Conservation (phyloP, 2,797 vertebrate species). For the Pelodytes ibericus region DNA sequence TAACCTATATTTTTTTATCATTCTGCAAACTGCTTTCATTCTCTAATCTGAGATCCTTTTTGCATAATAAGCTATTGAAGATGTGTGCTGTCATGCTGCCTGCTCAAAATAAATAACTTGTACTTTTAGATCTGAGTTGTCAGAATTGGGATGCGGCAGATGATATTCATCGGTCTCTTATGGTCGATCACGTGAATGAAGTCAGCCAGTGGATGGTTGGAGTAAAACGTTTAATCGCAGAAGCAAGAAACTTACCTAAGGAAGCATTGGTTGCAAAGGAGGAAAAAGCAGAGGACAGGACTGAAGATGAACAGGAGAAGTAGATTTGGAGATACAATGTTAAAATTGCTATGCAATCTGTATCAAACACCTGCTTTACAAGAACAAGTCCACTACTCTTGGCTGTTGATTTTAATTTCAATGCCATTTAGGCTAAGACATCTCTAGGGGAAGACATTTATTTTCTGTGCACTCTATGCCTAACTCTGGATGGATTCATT, state of each 20-base stretch:
- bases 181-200: slow-evolving; percentile 92
- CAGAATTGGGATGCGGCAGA: slow-evolving; percentile 84
- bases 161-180: slow-evolving; percentile 88
- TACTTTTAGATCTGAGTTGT: slow-evolving; percentile 75
- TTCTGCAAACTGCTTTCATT: no score
- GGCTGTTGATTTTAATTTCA: not conserved
- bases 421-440: no score
- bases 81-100: no score
- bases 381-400: not conserved
- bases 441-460: no score
- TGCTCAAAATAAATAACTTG: not conserved
- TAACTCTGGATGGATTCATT: no score
- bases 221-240: slow-evolving; percentile 89
- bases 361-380: slow-evolving; percentile 1
- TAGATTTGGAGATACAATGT: slow-evolving; percentile 1
- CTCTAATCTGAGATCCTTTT: no score
- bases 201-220: slow-evolving; percentile 97
- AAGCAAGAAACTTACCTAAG: slow-evolving; percentile 75
- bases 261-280: slow-evolving; percentile 47
- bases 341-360: slow-evolving; percentile 7
- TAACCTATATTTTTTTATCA: no score
- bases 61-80: no score
- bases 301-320: not conserved
- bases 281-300: slow-evolving; percentile 24
- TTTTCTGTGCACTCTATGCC: no score